Evolutionary conservation across 2,113 vertebrate species (phyloP).

Genomic region (Notechis scutatus): DNA sequence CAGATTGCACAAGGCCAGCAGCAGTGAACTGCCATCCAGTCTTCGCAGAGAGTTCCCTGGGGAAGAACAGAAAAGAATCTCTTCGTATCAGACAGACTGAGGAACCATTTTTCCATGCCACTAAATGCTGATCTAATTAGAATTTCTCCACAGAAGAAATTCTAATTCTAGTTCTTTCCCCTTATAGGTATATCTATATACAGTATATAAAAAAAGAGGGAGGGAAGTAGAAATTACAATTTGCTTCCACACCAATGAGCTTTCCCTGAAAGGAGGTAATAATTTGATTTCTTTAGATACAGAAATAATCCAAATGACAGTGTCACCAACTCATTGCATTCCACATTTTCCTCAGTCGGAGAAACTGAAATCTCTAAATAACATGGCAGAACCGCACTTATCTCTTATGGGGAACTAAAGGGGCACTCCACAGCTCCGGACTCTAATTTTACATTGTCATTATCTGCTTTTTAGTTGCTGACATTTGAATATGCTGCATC

Average conservation of each 20-base stretch:
- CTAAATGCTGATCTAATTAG: fast-evolving
- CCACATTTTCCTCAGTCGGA: not conserved
- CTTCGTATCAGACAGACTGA: fast-evolving
- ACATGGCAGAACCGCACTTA: not conserved
- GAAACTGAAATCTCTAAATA: not conserved
- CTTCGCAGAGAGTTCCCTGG: conserved; percentile 75
- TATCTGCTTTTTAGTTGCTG: not conserved
- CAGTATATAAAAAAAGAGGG: not conserved
- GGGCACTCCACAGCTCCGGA: no score
- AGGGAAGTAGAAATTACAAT: not conserved
- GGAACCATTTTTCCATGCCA: not conserved
- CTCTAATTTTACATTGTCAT: not conserved
- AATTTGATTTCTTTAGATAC: not conserved
- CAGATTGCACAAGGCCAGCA: conserved; percentile 79
- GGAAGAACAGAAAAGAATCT: not conserved
- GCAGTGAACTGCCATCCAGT: conserved; percentile 70
- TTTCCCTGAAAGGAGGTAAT: not conserved
- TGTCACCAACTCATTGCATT: not conserved
- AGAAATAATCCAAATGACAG: not conserved
- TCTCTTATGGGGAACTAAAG: not conserved
- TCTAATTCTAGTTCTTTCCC: fast-evolving
- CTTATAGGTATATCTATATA: not conserved
- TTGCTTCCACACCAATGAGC: not conserved
- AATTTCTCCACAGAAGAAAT: not conserved
- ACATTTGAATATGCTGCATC: not conserved